Evolutionary conservation across 2,113 vertebrate genomes (phyloP), one percentile per base, ranked within the genome.

Genomic region (Nothocercus nigrocapillus): DNA sequence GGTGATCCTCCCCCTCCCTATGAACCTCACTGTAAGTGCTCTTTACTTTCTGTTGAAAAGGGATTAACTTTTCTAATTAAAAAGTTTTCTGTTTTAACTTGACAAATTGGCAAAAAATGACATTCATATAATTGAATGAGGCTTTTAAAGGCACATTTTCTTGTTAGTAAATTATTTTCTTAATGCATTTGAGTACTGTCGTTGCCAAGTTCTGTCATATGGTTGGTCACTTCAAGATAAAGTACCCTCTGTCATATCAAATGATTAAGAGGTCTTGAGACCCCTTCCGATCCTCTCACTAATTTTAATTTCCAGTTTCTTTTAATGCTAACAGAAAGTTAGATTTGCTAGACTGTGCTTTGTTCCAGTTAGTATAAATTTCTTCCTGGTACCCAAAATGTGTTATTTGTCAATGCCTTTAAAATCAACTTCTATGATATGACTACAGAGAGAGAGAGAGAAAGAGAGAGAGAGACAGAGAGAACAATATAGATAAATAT

Each of bases 1-100:
- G 99, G 99, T 77, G 98, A 99, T 91, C 99, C 98, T 24, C 99
- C 99, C 15, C 99, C 99, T 92, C 98, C 99, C 5, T 99, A 99
- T 69, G 99, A 99, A 85, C 99, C 99, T 22, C 99, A 99, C 96
- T 99, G 99, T 99, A 98, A 99, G 99, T 98, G 77, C 59, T 53
- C 3, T 30, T 77, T 59, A n/a, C 10, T 5, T 54, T 42, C 40
- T 56, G 5, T 82, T 58, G 13, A 5, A 45, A 32, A 54, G 8
- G 13, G n/a, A 47, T 59, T 82, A 69, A 76, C 28, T 27, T 38
- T 51, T 20, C 61, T 72, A 32, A 28, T 94, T 79, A 58, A 32
- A 27, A 51, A 76, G 11, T 67, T 76, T 80, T 75, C 32, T 82
- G 18, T 40, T 94, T 78, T 76, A 42, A 10, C 20, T 83, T 79